These are phyloP conservation scores for Mongoloraphidia duomilia DNA, from an alignment of 2,888 invertebrate genomes.

Conservation along the genomic window DNA sequence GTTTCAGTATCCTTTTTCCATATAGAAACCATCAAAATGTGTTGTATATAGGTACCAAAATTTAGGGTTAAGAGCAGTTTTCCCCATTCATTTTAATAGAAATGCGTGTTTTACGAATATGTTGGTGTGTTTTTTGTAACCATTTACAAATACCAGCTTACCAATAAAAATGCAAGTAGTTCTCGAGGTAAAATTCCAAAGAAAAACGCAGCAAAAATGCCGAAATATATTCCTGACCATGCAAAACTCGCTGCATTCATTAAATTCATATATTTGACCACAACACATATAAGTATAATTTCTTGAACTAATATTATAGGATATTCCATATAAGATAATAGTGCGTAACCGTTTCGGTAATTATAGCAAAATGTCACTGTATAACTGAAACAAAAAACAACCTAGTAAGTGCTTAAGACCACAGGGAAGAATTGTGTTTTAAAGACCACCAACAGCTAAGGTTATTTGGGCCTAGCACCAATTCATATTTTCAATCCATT, in stretches of 20 bases:
- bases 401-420: too few species aligned
- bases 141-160: slow-evolving; percentile 31
- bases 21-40: too few species aligned
- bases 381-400: slow-evolving; percentile 43
- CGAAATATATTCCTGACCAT: slow-evolving; percentile 30
- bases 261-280: slow-evolving; percentile 48
- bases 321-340: slow-evolving; percentile 72
- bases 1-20: too few species aligned
- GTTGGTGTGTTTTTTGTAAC: too few species aligned
- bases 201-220: slow-evolving; percentile 32
- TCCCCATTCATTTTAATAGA: too few species aligned
- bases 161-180: slow-evolving; percentile 45
- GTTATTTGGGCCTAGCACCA: too few species aligned
- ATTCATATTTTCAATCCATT: too few species aligned
- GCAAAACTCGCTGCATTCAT: slow-evolving; percentile 31
- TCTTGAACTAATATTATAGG: slow-evolving; percentile 66
- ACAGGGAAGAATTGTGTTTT: too few species aligned
- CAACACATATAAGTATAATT: slow-evolving; percentile 54
- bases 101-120: too few species aligned
- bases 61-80: too few species aligned
- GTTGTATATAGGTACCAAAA: too few species aligned
- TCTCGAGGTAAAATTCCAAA: slow-evolving; percentile 31
- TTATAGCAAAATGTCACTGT: slow-evolving; percentile 71
- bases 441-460: too few species aligned
- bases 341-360: slow-evolving; percentile 53